Conservation (phyloP, 2,888 invertebrate genomes). For the Tipula unca region DNA sequence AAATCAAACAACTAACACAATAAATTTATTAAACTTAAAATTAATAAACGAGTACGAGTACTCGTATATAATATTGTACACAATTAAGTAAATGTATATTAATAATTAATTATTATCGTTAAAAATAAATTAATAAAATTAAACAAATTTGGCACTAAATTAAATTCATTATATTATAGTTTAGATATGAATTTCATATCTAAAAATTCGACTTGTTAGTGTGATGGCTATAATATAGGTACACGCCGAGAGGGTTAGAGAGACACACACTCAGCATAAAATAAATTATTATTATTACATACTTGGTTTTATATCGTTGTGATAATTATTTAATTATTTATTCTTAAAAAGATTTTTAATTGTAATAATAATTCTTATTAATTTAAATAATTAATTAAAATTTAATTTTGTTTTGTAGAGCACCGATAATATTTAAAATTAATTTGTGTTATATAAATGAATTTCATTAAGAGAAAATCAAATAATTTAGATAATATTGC, state of each 20-base stretch:
- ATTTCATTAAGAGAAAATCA: not conserved
- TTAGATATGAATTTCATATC: not conserved
- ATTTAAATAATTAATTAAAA: not conserved
- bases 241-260: not conserved
- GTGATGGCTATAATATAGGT: not conserved
- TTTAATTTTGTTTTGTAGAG: not conserved
- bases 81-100: not conserved
- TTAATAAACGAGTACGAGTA: not conserved
- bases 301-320: not conserved
- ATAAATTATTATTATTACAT: not conserved
- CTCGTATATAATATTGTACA: not conserved
- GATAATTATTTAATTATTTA: not conserved
- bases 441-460: not conserved
- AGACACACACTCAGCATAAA: not conserved
- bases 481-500: not conserved
- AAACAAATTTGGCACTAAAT: not conserved
- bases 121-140: constrained; percentile 8
- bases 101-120: not conserved
- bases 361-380: not conserved
- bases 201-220: not conserved
- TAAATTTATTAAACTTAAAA: not conserved
- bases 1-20: not conserved
- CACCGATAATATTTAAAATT: not conserved
- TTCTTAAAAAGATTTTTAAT: not conserved
- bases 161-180: not conserved